Base-by-base conservation (phyloP, 2,888 invertebrate genomes). In the Parnassius apollo region DNA sequence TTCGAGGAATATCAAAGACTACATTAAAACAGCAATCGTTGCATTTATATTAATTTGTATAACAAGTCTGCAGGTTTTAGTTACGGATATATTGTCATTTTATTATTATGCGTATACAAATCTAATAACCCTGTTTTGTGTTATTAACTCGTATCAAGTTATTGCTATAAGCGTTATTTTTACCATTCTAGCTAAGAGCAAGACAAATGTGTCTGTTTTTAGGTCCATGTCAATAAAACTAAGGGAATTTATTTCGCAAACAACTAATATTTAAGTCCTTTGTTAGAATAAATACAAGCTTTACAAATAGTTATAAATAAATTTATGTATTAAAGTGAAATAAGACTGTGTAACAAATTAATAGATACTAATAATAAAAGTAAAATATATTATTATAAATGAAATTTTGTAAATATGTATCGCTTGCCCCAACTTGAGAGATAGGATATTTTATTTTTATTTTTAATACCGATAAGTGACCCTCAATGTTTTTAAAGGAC, bases 61-160 rank as follows among this genome's bases (percentile, higher is more conserved):
- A 10, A 76, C 81, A 0, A 82, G 84, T 68, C 62, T 86, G 9
- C 87, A 86, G 67, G 79, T 86, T 1, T 71, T 87, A 1, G 10
- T 78, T 1, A 80, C 76, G 0, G 86, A 87, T 68, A 57, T 82
- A 1, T 62, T 75, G 22, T 70, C 74, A 0, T 58, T 59, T 35
- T 65, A 68, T 25, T 69, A 72, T 46, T 68, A 71, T 11, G 59
- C 58, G 2, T 42, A 68, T 11, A 66, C 62, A 22, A 46, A 42
- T 0, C 48, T 75, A 0, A 63, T 71, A 9, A 66, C 69, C 25
- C 48, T 69, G 8, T 78, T 78, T 64, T 76, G 79, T 57, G 74
- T 77, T 0, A 50, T 81, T 3, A 81, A 81, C 64, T 78, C 81
- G 0, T 80, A 68, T 63, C 82, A 82, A 66, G 73, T 71, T 0